phyloP scores from a whole-genome alignment of 2,113 vertebrate genomes.

The Scopus umbretta region DNA sequence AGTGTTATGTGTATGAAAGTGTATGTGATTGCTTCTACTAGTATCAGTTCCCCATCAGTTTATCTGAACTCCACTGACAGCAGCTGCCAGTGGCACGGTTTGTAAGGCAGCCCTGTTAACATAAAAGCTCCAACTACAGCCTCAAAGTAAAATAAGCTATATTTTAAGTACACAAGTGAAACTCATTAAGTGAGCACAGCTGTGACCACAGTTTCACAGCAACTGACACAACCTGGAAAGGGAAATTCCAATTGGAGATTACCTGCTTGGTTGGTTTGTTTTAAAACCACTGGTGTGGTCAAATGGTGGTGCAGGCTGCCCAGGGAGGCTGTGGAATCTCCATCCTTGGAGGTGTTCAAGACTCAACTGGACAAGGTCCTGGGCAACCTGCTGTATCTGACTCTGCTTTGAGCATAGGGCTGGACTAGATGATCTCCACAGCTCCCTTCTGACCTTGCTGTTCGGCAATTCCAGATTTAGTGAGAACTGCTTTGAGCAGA shows the following conservation, averaged over 20 bases:
- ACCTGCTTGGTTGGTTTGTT: not conserved
- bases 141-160: not conserved
- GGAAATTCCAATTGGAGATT: not conserved
- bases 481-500: not conserved
- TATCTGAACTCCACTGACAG: not conserved
- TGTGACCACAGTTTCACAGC: not conserved
- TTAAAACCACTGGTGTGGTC: not conserved
- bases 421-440: not conserved
- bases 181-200: not conserved
- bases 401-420: not conserved
- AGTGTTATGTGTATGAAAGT: fast-evolving
- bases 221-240: not conserved
- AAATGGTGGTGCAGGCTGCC: not conserved
- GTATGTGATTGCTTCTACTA: not conserved
- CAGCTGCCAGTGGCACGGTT: not conserved
- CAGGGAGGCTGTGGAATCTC: not conserved
- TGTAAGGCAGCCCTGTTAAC: not conserved
- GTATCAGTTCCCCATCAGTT: not conserved
- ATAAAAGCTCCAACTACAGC: not conserved
- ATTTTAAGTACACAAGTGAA: not conserved
- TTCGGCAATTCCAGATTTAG: not conserved
- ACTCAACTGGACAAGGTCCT: not conserved
- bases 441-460: not conserved
- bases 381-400: not conserved
- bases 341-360: not conserved